Evolutionary conservation across 2,888 invertebrate genomes (phyloP).

Genomic region (Trachelus stipa): DNA sequence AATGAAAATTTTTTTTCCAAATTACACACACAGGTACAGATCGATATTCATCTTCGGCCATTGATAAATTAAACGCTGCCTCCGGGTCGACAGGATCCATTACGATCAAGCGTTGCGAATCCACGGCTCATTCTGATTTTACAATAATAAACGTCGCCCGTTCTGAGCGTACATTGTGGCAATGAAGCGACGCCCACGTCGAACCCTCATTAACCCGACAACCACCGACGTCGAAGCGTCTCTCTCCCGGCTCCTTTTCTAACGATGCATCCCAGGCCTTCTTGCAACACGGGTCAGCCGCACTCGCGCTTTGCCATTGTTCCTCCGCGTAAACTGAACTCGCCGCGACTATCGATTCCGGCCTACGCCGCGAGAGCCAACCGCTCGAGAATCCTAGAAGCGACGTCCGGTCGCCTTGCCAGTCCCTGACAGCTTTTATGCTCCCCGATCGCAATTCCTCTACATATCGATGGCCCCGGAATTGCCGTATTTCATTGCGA

Average conservation of each 20-base stretch:
- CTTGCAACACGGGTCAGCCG: neutral
- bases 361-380: neutral
- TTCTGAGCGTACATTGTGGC: conserved; percentile 21
- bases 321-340: neutral
- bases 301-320: neutral
- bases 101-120: neutral
- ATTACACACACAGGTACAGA: no score
- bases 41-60: neutral
- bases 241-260: neutral
- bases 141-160: neutral
- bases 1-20: neutral
- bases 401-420: neutral
- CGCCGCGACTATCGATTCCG: neutral
- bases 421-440: neutral
- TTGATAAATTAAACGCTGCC: neutral
- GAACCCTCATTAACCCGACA: conserved; percentile 34
- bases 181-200: conserved; percentile 40
- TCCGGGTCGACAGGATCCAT: neutral
- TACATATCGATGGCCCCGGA: neutral
- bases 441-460: neutral
- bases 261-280: neutral
- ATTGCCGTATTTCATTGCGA: neutral
- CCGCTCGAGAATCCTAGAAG: neutral
- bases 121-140: neutral
- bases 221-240: conserved; percentile 1